These are phyloP conservation scores for Ceramica pisi DNA, from an alignment of 2,888 invertebrate species.

Conservation along the genomic window DNA sequence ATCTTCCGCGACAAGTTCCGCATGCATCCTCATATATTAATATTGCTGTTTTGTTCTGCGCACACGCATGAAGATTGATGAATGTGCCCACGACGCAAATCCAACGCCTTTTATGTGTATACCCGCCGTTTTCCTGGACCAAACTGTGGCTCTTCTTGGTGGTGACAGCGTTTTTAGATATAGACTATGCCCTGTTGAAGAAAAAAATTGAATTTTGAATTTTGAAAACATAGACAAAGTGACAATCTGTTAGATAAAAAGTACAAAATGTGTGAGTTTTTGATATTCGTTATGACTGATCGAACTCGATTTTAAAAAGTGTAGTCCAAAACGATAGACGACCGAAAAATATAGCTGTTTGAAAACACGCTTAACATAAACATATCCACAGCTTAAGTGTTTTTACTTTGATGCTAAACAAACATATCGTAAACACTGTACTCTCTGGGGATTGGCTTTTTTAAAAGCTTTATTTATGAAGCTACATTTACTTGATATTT, in stretches of 20 bases:
- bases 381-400: slow-evolving; percentile 31
- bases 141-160: slow-evolving; percentile 36
- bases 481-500: background rate
- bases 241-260: background rate
- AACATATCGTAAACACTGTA: slow-evolving; percentile 37
- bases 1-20: slow-evolving; percentile 63
- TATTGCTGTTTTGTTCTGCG: slow-evolving; percentile 56
- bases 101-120: slow-evolving; percentile 66
- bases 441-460: slow-evolving; percentile 2
- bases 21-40: slow-evolving; percentile 58
- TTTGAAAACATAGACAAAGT: background rate
- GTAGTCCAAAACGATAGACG: background rate
- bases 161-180: slow-evolving; percentile 22
- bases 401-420: slow-evolving; percentile 38
- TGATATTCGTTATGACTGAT: background rate
- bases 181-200: slow-evolving; percentile 14
- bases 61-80: slow-evolving; percentile 59
- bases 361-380: slow-evolving; percentile 17
- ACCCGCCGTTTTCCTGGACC: slow-evolving; percentile 44
- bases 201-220: no score
- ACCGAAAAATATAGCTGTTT: background rate
- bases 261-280: background rate
- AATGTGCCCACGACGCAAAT: slow-evolving; percentile 54
- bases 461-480: background rate
- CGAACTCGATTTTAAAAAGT: background rate